phyloP scores from a whole-genome alignment of 2,797 vertebrate genomes.

The Anableps anableps region DNA sequence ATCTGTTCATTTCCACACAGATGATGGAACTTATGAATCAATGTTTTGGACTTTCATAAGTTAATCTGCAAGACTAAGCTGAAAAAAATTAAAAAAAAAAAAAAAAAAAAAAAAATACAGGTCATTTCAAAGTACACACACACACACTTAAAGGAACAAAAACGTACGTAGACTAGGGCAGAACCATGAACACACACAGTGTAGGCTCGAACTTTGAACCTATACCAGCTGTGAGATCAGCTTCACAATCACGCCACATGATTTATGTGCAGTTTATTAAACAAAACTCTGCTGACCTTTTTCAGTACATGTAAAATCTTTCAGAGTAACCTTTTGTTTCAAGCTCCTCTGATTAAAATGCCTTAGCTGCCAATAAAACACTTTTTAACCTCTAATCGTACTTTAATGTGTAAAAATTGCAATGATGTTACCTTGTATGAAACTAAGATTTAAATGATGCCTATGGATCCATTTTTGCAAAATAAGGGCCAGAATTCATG shows the following conservation, averaged over 20 bases:
- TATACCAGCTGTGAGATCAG: conserved; percentile 12
- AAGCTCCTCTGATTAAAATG: background rate
- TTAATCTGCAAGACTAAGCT: conserved; percentile 32
- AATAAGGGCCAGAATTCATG: conserved; percentile 29
- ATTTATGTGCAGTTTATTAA: conserved; percentile 12
- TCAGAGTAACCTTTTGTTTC: background rate
- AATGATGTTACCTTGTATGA: background rate
- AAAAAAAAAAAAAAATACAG: conserved; percentile 29
- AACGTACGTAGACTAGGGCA: conserved; percentile 47
- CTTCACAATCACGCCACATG: background rate
- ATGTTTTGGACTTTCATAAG: conserved; percentile 52
- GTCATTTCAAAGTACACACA: conserved; percentile 68
- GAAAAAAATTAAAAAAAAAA: conserved; percentile 7
- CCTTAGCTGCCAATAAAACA: background rate
- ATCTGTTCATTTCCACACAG: conserved; percentile 34
- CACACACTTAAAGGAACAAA: conserved; percentile 46
- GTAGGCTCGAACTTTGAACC: conserved; percentile 40
- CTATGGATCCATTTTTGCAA: conserved; percentile 11
- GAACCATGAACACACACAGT: conserved; percentile 5
- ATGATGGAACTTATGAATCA: conserved; percentile 55
- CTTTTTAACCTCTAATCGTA: background rate
- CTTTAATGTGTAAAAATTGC: background rate
- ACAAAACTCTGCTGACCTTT: conserved; percentile 2
- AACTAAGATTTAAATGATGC: background rate
- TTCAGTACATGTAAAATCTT: background rate